Conservation (phyloP, 2,113 vertebrate species). For the Pollimyrus isidori region DNA sequence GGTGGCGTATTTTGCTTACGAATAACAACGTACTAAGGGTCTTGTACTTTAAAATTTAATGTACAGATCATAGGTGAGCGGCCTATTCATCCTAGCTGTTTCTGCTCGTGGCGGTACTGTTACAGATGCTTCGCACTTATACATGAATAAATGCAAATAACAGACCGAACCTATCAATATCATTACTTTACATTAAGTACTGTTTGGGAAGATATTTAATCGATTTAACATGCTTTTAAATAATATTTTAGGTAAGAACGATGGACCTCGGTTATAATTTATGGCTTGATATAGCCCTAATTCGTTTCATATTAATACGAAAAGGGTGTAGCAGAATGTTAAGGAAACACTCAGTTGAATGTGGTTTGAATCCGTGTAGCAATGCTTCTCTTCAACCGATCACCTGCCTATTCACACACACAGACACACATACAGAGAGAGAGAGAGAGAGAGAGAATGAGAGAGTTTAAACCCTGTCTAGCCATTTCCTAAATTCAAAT, state of each 20-base stretch:
- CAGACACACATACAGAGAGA: background rate
- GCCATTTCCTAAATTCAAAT: conserved; percentile 37
- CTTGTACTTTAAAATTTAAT: background rate
- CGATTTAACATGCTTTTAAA: background rate
- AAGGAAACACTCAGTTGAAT: background rate
- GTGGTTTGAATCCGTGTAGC: background rate
- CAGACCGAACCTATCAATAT: background rate
- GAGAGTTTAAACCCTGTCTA: background rate
- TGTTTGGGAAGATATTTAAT: background rate
- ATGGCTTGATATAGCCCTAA: background rate
- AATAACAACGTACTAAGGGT: background rate
- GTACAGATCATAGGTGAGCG: background rate
- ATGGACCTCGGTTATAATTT: background rate
- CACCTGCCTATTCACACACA: background rate
- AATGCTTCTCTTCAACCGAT: background rate
- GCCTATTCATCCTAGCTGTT: background rate
- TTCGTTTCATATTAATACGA: background rate
- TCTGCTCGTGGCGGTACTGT: background rate
- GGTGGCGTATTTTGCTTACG: conserved; percentile 23
- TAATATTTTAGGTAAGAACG: background rate
- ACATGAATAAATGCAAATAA: background rate
- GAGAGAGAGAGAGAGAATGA: background rate
- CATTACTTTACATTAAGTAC: background rate
- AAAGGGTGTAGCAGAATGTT: background rate
- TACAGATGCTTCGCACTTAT: background rate